These are phyloP conservation scores for Amphiprion percula DNA, from an alignment of 2,113 vertebrate species.

Conservation along the genomic window DNA sequence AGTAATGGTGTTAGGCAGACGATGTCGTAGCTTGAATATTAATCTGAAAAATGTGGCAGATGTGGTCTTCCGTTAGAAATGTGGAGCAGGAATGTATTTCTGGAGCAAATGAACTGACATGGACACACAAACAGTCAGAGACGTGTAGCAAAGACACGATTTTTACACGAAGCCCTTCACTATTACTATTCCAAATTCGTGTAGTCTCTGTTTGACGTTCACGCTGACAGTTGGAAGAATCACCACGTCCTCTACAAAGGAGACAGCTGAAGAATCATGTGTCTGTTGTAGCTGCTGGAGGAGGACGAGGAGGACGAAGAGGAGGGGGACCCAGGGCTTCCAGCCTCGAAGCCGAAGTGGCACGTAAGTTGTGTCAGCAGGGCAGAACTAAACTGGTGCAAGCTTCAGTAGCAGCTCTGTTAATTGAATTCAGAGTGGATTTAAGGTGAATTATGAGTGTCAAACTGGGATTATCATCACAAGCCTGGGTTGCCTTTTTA, in stretches of 20 bases:
- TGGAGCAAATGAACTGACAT: constrained; percentile 2
- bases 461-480: constrained; percentile 46
- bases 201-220: constrained; percentile 27
- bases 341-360: constrained; percentile 42
- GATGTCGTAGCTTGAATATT: constrained; percentile 40
- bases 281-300: background rate
- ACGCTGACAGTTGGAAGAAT: constrained; percentile 40
- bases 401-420: constrained; percentile 32
- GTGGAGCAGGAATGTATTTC: constrained; percentile 18
- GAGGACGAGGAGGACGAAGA: background rate
- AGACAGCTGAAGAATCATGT: background rate
- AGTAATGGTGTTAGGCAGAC: constrained; percentile 48
- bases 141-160: background rate
- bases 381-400: constrained; percentile 60
- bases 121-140: background rate
- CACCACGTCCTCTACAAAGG: constrained; percentile 8
- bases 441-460: constrained; percentile 53
- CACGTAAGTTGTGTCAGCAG: constrained; percentile 51
- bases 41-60: constrained; percentile 53
- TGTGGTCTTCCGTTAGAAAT: constrained; percentile 43
- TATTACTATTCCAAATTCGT: constrained; percentile 20
- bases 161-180: background rate
- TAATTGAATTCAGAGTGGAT: constrained; percentile 46
- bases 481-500: constrained; percentile 27
- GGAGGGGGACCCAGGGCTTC: background rate